These are phyloP conservation scores for Hirtodrosophila cameraria DNA, from an alignment of 2,888 invertebrate genomes.

Conservation along the genomic window DNA sequence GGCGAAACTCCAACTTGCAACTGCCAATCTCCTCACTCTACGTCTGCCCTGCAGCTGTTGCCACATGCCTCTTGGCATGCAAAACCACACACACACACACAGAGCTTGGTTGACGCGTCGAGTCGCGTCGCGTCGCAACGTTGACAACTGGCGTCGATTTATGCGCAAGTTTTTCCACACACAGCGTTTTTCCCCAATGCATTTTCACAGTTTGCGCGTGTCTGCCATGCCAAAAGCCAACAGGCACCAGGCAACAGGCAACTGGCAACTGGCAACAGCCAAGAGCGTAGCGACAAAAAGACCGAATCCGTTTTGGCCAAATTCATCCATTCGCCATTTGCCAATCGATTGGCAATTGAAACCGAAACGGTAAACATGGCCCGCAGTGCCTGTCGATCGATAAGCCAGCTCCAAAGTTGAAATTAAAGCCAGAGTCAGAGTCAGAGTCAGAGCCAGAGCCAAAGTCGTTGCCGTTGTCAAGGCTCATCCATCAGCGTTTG, in stretches of 20 bases:
- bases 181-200: slow-evolving; percentile 28
- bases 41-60: neutral
- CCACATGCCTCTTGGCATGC: slow-evolving; percentile 18
- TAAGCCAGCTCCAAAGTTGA: slow-evolving; percentile 22
- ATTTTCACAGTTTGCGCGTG: slow-evolving; percentile 46
- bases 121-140: no score
- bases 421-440: neutral
- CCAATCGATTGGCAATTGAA: slow-evolving; percentile 44
- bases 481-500: slow-evolving; percentile 52
- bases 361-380: slow-evolving; percentile 58
- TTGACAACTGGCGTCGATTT: slow-evolving; percentile 70
- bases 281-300: no score
- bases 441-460: neutral
- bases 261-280: slow-evolving; percentile 30
- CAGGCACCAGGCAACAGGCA: no score
- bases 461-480: slow-evolving; percentile 34
- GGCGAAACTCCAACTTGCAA: slow-evolving; percentile 20
- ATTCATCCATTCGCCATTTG: slow-evolving; percentile 22
- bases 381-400: slow-evolving; percentile 32
- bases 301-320: slow-evolving; percentile 21
- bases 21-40: neutral
- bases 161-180: slow-evolving; percentile 52
- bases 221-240: slow-evolving; percentile 38
- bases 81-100: slow-evolving; percentile 7
- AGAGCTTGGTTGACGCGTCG: slow-evolving; percentile 27